Percentiles rank a stretch among this genome's conserved stretches.
These are phyloP conservation scores for Zygaena filipendulae DNA, from an alignment of 2,888 invertebrate genomes.

Conservation along the genomic window DNA sequence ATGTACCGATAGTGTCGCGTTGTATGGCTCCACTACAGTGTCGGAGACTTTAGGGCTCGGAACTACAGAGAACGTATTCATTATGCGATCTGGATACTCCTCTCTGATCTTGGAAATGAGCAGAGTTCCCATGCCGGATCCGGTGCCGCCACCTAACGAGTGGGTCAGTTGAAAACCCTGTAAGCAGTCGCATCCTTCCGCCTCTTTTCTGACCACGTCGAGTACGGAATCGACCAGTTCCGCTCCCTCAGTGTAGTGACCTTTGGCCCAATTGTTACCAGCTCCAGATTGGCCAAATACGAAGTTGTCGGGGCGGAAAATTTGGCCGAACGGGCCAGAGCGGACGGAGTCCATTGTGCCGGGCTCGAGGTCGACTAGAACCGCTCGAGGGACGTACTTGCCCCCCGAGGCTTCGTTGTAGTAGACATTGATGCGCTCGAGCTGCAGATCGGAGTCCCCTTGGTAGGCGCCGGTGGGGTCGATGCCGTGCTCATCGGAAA, in stretches of 20 bases:
- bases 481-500: conserved; percentile 51
- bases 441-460: conserved; percentile 72
- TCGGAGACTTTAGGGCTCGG: conserved; percentile 82
- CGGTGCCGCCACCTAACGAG: conserved; percentile 80
- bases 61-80: conserved; percentile 77
- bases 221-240: conserved; percentile 71
- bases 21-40: conserved; percentile 74
- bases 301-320: conserved; percentile 80
- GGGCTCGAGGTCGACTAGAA: conserved; percentile 52
- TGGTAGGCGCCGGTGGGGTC: conserved; percentile 59
- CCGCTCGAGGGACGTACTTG: conserved; percentile 41
- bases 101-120: conserved; percentile 77
- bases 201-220: conserved; percentile 69
- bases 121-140: conserved; percentile 79
- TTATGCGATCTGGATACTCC: conserved; percentile 80
- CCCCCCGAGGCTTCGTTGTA: conserved; percentile 76
- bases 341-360: conserved; percentile 75
- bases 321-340: conserved; percentile 74
- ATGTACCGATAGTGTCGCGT: conserved; percentile 74
- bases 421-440: conserved; percentile 81
- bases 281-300: conserved; percentile 72
- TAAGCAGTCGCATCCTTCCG: conserved; percentile 75
- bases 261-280: conserved; percentile 71
- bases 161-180: conserved; percentile 74
- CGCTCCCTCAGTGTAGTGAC: conserved; percentile 77